Evolutionary conservation across 2,797 vertebrate genomes (phyloP).

Genomic region (Syngnathus acus): DNA sequence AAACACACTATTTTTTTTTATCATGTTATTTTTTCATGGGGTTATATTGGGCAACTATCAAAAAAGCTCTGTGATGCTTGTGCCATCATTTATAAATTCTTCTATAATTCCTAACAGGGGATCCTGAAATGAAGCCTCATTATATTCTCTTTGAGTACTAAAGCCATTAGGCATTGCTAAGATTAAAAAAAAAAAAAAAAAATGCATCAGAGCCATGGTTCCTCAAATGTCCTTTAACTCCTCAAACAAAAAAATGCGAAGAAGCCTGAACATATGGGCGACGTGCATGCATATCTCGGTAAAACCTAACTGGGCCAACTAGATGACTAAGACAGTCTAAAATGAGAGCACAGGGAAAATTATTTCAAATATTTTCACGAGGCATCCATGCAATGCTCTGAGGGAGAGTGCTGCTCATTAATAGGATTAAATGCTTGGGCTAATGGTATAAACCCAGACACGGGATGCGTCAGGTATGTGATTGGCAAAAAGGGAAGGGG

Average conservation of each 20-base stretch:
- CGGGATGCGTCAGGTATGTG: conserved; percentile 66
- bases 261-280: conserved; percentile 46
- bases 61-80: conserved; percentile 39
- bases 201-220: conserved; percentile 44
- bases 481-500: conserved; percentile 46
- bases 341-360: conserved; percentile 57
- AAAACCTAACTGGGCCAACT: conserved; percentile 25
- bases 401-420: conserved; percentile 60
- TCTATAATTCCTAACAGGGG: conserved; percentile 64
- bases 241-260: conserved; percentile 44
- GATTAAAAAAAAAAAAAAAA: conserved; percentile 27
- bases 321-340: conserved; percentile 56
- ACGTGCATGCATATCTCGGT: conserved; percentile 8
- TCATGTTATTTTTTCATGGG: conserved; percentile 26
- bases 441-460: conserved; percentile 62
- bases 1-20: conserved; percentile 6
- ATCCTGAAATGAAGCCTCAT: conserved; percentile 65
- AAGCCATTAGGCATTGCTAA: conserved; percentile 57
- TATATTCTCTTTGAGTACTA: conserved; percentile 63
- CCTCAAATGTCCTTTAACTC: conserved; percentile 60
- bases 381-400: conserved; percentile 30
- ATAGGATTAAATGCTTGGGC: conserved; percentile 64
- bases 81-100: conserved; percentile 54
- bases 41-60: conserved; percentile 41
- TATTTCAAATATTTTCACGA: conserved; percentile 49